Evolutionary conservation across 2,888 invertebrate species (phyloP).

Genomic region (Operophtera brumata): DNA sequence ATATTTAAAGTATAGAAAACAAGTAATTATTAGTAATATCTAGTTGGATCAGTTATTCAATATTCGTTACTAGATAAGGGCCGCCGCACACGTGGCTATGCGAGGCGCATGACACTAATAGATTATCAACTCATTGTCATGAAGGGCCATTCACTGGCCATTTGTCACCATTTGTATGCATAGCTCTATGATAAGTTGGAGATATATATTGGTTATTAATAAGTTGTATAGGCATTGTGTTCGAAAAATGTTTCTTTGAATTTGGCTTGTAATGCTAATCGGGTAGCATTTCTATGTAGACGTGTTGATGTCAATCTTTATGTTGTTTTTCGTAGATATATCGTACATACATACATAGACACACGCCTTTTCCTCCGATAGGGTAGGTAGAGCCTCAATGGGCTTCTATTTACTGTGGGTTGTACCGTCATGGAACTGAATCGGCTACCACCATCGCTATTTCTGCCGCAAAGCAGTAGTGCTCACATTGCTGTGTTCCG

Average conservation of each 20-base stretch:
- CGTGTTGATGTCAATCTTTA: conserved; percentile 10
- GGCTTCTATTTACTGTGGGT: too few relatives aligned
- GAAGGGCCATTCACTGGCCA: conserved; percentile 28
- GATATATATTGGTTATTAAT: conserved; percentile 51
- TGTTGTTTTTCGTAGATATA: background rate
- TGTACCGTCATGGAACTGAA: too few relatives aligned
- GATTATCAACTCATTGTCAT: conserved; percentile 41
- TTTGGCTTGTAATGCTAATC: conserved; percentile 3
- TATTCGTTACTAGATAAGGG: conserved; percentile 34
- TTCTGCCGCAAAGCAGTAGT: too few relatives aligned
- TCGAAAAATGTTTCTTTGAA: conserved; percentile 15
- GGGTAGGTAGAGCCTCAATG: too few relatives aligned
- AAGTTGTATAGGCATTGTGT: conserved; percentile 12
- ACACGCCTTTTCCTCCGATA: too few relatives aligned
- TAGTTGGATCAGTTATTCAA: background rate
- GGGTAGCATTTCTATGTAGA: conserved; percentile 2
- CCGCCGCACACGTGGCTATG: conserved; percentile 32
- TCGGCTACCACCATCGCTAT: too few relatives aligned
- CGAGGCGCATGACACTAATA: conserved; percentile 40
- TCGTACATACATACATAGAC: too few relatives aligned
- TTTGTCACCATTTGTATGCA: conserved; percentile 43
- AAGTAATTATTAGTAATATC: too few relatives aligned
- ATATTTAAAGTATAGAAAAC: too few relatives aligned
- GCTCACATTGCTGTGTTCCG: too few relatives aligned
- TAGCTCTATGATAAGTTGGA: conserved; percentile 37